Evolutionary conservation across 2,113 vertebrate genomes (phyloP), one percentile per base, ranked within the genome.

Genomic region (Camelus dromedarius): DNA sequence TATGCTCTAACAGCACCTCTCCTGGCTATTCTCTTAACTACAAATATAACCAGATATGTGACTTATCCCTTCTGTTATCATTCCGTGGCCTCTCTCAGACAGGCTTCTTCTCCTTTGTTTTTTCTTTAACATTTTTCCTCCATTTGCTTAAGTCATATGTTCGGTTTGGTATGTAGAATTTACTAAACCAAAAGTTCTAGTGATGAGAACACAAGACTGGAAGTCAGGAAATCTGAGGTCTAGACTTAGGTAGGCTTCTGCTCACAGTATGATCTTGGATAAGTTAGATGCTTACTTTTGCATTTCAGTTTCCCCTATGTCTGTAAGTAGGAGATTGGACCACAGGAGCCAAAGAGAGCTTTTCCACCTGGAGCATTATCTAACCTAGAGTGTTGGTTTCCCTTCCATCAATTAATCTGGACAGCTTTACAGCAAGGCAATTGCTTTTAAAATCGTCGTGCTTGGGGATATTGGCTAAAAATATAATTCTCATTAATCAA

Each of bases 401-500:
- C 20, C 28, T 69, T 82, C 4, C 24, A 22, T 75, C 52, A 32
- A 0, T 90, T 81, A 54, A 79, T 10, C 20, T 48, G 69, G 35
- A 4, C 3, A 77, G 32, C 22, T 26, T 48, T 13, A 20, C 20
- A 42, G 38, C 38, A 75, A 83, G 15, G n/a, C 7, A 84, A 64
- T 48, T 58, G 20, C 20, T 60, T 77, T 89, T 24, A 66, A 89
- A 81, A 91, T 26, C 60, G 66, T 58, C 73, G 30, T 52, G 67
- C 35, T 64, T 35, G 0, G 10, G 28, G 32, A 38, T 48, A 56
- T 30, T 18, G 20, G 35, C 52, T 83, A 42, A 79, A 89, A 77
- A 52, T 48, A 89, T 30, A 70, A 66, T 42, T 86, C 42, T 30
- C 30, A 64, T 88, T 91, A 79, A 75, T 95, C 81, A 83, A 50